Percentiles rank a stretch among this genome's conserved stretches.
These are phyloP conservation scores for Oreotrochilus melanogaster DNA, from an alignment of 2,113 vertebrate species.

Conservation along the genomic window DNA sequence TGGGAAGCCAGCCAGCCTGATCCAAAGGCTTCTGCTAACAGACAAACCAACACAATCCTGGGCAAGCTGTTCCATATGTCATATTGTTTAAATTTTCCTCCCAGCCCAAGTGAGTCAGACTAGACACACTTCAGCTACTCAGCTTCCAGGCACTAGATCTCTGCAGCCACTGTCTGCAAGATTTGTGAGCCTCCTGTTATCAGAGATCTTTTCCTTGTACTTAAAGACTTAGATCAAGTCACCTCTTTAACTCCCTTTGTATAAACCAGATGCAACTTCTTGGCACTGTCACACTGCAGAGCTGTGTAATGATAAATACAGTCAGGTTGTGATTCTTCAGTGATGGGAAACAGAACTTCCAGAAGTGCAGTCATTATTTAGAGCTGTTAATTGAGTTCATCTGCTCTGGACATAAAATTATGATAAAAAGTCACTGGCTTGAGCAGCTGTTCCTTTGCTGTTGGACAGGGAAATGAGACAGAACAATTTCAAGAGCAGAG, in stretches of 20 bases:
- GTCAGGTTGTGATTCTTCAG: not conserved
- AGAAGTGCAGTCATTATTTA: not conserved
- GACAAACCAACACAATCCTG: not conserved
- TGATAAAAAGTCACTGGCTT: not conserved
- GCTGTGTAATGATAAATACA: not conserved
- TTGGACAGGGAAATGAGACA: not conserved
- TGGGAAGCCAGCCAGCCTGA: not conserved
- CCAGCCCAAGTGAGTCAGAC: not conserved
- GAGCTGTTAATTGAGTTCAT: not conserved
- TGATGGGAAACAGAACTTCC: not conserved
- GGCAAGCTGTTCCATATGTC: not conserved
- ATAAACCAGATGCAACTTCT: not conserved
- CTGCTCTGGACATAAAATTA: not conserved
- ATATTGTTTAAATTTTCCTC: not conserved
- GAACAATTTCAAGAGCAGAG: not conserved
- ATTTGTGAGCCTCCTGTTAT: slow-evolving; percentile 34
- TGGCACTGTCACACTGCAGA: not conserved
- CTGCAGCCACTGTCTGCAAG: not conserved
- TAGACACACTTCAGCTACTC: not conserved
- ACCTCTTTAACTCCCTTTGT: slow-evolving; percentile 1
- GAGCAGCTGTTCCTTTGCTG: not conserved
- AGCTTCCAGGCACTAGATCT: not conserved
- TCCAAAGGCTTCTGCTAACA: not conserved
- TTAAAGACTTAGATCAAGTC: slow-evolving; percentile 17
- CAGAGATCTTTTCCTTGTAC: slow-evolving; percentile 32